phyloP scores from a whole-genome alignment of 2,113 vertebrate species.

The Callopanchax toddi region DNA sequence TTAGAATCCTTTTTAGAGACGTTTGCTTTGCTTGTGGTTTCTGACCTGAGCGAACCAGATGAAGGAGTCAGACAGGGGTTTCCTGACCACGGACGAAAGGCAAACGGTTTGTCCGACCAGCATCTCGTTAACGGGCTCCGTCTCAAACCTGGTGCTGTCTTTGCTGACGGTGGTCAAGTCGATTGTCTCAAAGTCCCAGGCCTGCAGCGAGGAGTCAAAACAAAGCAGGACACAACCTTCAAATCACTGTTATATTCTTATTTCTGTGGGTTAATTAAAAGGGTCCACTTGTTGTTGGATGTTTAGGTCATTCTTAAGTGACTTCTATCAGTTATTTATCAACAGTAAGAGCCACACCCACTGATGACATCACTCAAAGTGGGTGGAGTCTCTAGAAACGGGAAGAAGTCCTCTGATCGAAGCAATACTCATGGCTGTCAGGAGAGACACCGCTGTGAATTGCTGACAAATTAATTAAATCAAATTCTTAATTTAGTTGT shows the following conservation, averaged over 20 bases:
- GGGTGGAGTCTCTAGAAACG: too few relatives aligned
- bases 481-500: too few relatives aligned
- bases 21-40: constrained; percentile 10
- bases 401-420: too few relatives aligned
- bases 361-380: too few relatives aligned
- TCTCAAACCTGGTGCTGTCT: constrained; percentile 81
- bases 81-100: constrained; percentile 86
- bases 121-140: constrained; percentile 92
- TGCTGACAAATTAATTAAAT: too few relatives aligned
- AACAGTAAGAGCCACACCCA: too few relatives aligned
- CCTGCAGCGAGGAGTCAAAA: constrained; percentile 64
- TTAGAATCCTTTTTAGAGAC: not conserved
- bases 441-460: too few relatives aligned
- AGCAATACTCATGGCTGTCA: too few relatives aligned
- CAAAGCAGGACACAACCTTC: not conserved
- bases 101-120: constrained; percentile 84
- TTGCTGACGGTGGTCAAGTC: constrained; percentile 81
- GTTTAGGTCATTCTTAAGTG: too few relatives aligned
- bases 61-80: constrained; percentile 72
- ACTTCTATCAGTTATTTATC: too few relatives aligned
- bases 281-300: too few relatives aligned
- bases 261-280: not conserved
- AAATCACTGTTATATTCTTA: not conserved
- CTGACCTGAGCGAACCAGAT: constrained; percentile 94
- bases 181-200: constrained; percentile 91